A percentile compares a stretch with the other conserved stretches of the same genome.
These are phyloP conservation scores for Hassar affinis DNA, from an alignment of 2,113 vertebrate genomes.

Conservation along the genomic window DNA sequence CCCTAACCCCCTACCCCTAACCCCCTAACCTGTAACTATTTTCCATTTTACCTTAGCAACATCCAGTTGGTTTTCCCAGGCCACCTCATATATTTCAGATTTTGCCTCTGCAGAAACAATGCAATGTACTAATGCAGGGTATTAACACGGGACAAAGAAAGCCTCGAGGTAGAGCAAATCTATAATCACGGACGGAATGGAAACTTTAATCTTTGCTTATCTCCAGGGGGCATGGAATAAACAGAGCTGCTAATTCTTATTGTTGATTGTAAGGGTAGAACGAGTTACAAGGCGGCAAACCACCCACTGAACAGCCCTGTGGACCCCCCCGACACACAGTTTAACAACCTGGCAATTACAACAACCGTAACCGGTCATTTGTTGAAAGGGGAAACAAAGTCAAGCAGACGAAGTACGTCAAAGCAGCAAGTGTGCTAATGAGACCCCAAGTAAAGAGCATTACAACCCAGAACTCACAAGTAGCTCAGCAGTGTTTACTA, in stretches of 20 bases:
- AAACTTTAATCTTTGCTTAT: constrained; percentile 35
- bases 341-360: constrained; percentile 50
- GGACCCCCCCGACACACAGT: constrained; percentile 33
- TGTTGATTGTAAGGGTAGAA: constrained; percentile 9
- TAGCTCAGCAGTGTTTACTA: constrained; percentile 21
- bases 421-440: constrained; percentile 31
- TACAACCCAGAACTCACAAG: constrained; percentile 27
- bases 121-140: not conserved
- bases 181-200: constrained; percentile 13
- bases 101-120: not conserved
- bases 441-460: constrained; percentile 33
- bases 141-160: not conserved
- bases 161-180: not conserved
- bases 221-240: not conserved
- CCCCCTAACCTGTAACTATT: not conserved
- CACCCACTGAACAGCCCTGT: not conserved
- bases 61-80: not conserved
- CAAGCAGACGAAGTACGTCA: constrained; percentile 28
- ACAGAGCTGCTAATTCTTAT: constrained; percentile 16
- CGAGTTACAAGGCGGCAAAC: constrained; percentile 6
- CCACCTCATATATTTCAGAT: not conserved
- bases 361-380: constrained; percentile 41
- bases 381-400: constrained; percentile 20
- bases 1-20: no score
- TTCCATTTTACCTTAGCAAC: not conserved